phyloP scores from a whole-genome alignment of 2,888 invertebrate genomes.

The Diloba caeruleocephala region DNA sequence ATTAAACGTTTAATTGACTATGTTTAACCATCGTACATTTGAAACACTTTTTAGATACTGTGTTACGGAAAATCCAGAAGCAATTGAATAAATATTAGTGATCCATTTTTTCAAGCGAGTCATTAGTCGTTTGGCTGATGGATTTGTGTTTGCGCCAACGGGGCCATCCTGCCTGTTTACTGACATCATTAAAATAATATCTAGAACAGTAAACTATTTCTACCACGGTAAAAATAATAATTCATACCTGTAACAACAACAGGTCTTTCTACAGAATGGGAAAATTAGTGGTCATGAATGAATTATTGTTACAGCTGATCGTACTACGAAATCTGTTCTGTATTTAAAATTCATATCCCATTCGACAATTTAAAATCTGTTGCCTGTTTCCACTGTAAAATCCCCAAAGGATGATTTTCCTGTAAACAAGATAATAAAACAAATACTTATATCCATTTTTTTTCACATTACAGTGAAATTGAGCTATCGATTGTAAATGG shows the following conservation, averaged over 20 bases:
- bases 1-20: conserved; percentile 17
- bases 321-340: neutral
- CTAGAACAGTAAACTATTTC: conserved; percentile 18
- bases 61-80: neutral
- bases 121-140: conserved; percentile 33
- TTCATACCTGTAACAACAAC: conserved; percentile 9
- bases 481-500: conserved; percentile 35
- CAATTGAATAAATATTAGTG: conserved; percentile 6
- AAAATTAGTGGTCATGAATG: conserved; percentile 12
- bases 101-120: conserved; percentile 21
- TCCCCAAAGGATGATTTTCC: too few species aligned
- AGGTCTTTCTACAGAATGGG: conserved; percentile 1
- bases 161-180: conserved; percentile 32
- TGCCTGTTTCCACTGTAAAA: too few species aligned
- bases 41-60: conserved; percentile 20
- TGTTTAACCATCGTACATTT: conserved; percentile 31
- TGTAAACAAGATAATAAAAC: conserved; percentile 20
- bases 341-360: too few species aligned
- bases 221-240: conserved; percentile 13
- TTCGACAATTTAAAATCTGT: too few species aligned
- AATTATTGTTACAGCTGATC: neutral
- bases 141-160: conserved; percentile 47
- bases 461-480: conserved; percentile 20
- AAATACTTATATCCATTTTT: conserved; percentile 7
- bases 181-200: conserved; percentile 22